phyloP scores from a whole-genome alignment of 1,140 invertebrate genomes.

The Camponotus vicinus region DNA sequence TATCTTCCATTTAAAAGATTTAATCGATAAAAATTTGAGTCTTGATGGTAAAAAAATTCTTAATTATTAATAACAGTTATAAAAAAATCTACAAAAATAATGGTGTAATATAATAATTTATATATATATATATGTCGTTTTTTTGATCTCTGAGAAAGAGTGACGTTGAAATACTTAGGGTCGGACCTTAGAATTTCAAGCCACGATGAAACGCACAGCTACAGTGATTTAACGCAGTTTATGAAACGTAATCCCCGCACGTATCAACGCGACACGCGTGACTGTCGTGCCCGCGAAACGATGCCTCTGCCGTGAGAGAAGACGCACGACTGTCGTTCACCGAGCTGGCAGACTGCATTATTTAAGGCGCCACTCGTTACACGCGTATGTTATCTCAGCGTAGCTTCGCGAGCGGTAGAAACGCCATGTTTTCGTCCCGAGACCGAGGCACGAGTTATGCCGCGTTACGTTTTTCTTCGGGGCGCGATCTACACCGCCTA shows the following conservation, averaged over 20 bases:
- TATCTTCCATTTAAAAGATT: too few species aligned
- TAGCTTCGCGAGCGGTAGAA: constrained; percentile 23
- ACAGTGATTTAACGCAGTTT: constrained; percentile 77
- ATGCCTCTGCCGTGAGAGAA: constrained; percentile 63
- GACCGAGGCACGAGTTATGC: constrained; percentile 18
- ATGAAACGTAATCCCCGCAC: constrained; percentile 76
- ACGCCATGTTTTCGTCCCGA: constrained; percentile 36
- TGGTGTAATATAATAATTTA: too few species aligned
- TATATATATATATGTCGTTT: too few species aligned
- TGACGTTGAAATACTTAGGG: not conserved
- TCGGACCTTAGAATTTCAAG: constrained; percentile 10
- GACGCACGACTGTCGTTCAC: constrained; percentile 75
- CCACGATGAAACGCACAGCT: constrained; percentile 28
- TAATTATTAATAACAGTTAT: too few species aligned
- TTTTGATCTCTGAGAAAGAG: too few species aligned
- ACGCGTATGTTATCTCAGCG: constrained; percentile 18
- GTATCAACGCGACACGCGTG: constrained; percentile 69
- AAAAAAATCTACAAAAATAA: too few species aligned
- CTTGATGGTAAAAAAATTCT: too few species aligned
- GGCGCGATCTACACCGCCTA: not conserved
- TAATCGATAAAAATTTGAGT: too few species aligned
- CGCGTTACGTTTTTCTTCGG: constrained; percentile 6
- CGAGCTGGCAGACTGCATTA: constrained; percentile 79
- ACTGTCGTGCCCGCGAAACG: constrained; percentile 54
- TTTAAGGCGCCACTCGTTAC: constrained; percentile 77